phyloP scores from a whole-genome alignment of 2,888 invertebrate species.

The Aleiodes leptofemur region DNA sequence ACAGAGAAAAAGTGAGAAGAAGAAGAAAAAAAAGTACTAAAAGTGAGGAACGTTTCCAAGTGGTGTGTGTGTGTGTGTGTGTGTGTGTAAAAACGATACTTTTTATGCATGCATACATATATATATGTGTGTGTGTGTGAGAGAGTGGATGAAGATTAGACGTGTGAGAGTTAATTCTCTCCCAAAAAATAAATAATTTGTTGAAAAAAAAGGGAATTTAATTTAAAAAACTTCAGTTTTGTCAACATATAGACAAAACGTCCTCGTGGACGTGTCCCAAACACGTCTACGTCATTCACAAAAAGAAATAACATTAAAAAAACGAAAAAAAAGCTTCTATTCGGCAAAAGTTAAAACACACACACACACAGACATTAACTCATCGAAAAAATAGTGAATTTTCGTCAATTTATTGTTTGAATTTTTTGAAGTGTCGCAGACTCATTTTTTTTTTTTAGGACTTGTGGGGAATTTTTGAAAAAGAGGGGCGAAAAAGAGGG shows the following conservation, averaged over 20 bases:
- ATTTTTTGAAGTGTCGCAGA: constrained; percentile 9
- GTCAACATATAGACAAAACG: too few species aligned
- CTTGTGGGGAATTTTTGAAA: neutral
- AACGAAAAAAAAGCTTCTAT: too few species aligned
- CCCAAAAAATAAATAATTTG: neutral
- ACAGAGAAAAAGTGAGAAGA: too few species aligned
- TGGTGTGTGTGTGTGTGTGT: neutral
- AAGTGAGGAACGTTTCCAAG: constrained; percentile 19
- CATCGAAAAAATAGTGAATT: neutral
- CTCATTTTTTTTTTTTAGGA: neutral
- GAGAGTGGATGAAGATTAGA: neutral
- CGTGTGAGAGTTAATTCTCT: neutral
- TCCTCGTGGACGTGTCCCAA: constrained; percentile 14
- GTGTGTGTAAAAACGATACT: neutral
- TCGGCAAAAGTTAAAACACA: too few species aligned
- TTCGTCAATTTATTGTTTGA: constrained; percentile 6
- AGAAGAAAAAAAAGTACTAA: neutral
- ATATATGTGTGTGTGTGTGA: neutral
- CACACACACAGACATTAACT: too few species aligned
- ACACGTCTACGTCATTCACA: constrained; percentile 8
- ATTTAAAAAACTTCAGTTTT: neutral
- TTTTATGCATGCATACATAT: too few species aligned
- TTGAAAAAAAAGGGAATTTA: neutral
- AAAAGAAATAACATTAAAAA: neutral
- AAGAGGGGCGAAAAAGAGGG: too few species aligned